These are phyloP conservation scores for Torymus auratus DNA, from an alignment of 2,888 invertebrate genomes.

Conservation along the genomic window DNA sequence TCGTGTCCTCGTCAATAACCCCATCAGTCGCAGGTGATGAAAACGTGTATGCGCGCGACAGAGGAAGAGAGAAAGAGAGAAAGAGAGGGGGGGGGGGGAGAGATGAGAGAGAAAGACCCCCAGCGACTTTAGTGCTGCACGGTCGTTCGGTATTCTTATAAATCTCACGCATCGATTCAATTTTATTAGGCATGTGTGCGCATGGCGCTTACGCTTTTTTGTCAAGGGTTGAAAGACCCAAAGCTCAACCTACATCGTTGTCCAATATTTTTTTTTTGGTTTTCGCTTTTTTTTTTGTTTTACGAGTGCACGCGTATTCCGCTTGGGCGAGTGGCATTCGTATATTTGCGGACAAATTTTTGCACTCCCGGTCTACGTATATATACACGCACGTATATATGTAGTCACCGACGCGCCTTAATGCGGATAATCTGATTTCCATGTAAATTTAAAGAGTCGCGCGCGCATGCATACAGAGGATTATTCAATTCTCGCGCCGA, in stretches of 20 bases:
- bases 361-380: no score
- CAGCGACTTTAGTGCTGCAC: constrained; percentile 10
- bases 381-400: no score
- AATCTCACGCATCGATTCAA: constrained; percentile 46
- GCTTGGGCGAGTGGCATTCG: no score
- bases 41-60: constrained; percentile 55
- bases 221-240: no score
- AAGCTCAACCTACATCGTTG: no score
- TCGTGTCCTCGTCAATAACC: constrained; percentile 60
- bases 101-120: no score
- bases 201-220: no score
- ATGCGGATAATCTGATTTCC: constrained; percentile 41
- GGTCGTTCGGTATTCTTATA: constrained; percentile 20
- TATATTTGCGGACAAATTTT: no score
- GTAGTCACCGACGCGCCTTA: not conserved
- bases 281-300: no score
- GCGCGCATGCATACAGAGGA: constrained; percentile 25
- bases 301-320: no score
- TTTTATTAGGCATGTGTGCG: constrained; percentile 17
- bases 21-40: constrained; percentile 65
- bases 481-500: constrained; percentile 45
- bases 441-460: constrained; percentile 50
- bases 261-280: no score
- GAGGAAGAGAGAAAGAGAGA: not conserved
- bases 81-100: no score